Evolutionary conservation across 2,797 vertebrate species (phyloP).

Genomic region (Hippopotamyrus pictus): DNA sequence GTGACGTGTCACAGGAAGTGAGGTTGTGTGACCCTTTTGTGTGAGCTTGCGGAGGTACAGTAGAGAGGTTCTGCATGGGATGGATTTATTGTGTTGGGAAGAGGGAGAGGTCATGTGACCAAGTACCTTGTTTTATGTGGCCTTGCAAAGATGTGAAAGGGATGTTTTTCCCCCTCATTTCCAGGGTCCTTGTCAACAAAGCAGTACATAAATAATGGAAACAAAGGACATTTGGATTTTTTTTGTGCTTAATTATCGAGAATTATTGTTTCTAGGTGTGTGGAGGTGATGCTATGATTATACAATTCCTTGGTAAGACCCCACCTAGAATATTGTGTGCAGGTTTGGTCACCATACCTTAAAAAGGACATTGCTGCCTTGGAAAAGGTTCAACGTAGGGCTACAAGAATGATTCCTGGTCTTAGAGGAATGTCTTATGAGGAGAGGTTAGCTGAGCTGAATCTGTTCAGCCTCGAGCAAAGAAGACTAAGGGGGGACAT

Average conservation of each 20-base stretch:
- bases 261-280: background rate
- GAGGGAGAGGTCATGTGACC: background rate
- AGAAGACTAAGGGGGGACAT: too few relatives aligned
- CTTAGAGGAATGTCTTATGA: too few relatives aligned
- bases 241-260: background rate
- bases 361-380: too few relatives aligned
- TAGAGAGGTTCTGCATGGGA: background rate
- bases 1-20: background rate
- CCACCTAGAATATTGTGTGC: too few relatives aligned
- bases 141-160: background rate
- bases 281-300: too few relatives aligned
- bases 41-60: background rate
- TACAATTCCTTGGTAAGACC: too few relatives aligned
- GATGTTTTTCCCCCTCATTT: background rate
- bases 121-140: background rate
- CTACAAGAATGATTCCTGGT: too few relatives aligned
- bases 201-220: background rate
- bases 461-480: too few relatives aligned
- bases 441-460: too few relatives aligned
- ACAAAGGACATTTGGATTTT: background rate
- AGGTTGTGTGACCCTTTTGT: background rate
- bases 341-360: too few relatives aligned
- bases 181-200: background rate
- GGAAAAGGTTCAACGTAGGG: too few relatives aligned
- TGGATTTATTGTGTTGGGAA: background rate